Evolutionary conservation across 1,140 invertebrate genomes (phyloP), one percentile per base, ranked within the genome.

Genomic region (Drosophila tropicalis): DNA sequence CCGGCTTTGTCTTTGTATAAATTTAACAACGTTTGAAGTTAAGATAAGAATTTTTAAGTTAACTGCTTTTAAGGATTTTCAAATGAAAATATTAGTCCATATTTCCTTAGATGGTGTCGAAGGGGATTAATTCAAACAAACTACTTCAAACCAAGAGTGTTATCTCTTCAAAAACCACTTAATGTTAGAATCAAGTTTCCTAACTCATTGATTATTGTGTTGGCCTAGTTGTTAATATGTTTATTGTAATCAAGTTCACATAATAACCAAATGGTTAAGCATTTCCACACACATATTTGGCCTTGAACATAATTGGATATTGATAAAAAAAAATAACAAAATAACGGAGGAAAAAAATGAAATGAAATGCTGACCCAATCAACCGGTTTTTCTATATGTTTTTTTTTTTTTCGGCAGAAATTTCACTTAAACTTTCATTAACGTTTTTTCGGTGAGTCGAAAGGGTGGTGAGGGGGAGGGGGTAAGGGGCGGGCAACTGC

Each of bases 381-480:
- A 83, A 86, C 83, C 80, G 84, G 84, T 89, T 87, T 77, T 51
- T 12, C 17, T 2, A 7, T 17, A 3, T 62, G 40, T 40, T 66
- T 63, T 25, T 25, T 70, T 40, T 66, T 63, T 25, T 25, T 70
- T 54, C 56, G 70, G 72, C 84, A 51, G 36, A 71, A 76, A 89
- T 87, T 87, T 87, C 84, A 87, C 83, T 87, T 74, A 73, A 87
- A 84, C 80, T 87, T 89, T 89, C 84, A 78, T 87, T 89, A 89
- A 83, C 70, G 78, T 51, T 51, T 51, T 10, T 10, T 36, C 7
- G 17, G n/a, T 0, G 15, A 9, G 44, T 13, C 3, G n/a, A 5
- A 7, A 15, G 5, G 41, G 40, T 4, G 40, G 40, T 1, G n/a
- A 5, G 1, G 7, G 5, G 41, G 40, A 13, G 40, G 40, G 5